Conservation (phyloP, 1,140 invertebrate genomes). For the Drosophila nasuta region DNA sequence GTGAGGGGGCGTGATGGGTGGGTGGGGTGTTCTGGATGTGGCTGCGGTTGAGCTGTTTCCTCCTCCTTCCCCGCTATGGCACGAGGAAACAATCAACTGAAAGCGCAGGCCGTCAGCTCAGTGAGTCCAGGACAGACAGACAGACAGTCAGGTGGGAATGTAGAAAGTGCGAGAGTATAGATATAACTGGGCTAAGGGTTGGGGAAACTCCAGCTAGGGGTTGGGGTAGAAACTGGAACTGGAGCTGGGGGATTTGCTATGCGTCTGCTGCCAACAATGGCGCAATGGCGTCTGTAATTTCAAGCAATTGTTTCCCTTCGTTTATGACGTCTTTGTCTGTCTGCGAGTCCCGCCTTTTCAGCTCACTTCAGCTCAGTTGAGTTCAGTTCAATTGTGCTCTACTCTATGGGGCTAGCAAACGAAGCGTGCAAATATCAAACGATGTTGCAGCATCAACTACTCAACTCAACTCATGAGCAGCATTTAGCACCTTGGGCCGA, state of each 20-base stretch:
- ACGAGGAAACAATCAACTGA: conserved; percentile 79
- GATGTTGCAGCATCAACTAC: conserved; percentile 32
- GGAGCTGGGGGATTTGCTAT: conserved; percentile 22
- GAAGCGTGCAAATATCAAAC: conserved; percentile 69
- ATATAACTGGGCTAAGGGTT: conserved; percentile 5
- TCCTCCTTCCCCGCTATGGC: conserved; percentile 2
- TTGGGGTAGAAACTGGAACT: conserved; percentile 19
- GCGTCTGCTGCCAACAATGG: conserved; percentile 73
- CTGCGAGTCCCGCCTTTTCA: conserved; percentile 19
- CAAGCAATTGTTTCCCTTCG: conserved; percentile 75
- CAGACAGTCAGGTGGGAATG: conserved; percentile 29
- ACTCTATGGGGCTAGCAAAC: conserved; percentile 17
- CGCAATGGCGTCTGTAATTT: conserved; percentile 80
- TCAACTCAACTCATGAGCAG: conserved; percentile 42
- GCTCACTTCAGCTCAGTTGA: neutral
- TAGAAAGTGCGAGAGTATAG: conserved; percentile 3
- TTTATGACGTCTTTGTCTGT: conserved; percentile 59
- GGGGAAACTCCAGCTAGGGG: neutral
- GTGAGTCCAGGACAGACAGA: conserved; percentile 48
- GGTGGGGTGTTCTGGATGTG: conserved; percentile 28
- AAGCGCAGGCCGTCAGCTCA: conserved; percentile 65
- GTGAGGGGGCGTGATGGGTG: neutral
- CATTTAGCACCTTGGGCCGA: conserved; percentile 69
- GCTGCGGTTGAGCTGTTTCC: conserved; percentile 35
- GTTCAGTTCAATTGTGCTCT: conserved; percentile 10